Percentiles rank a stretch among this genome's conserved stretches.
Conservation (phyloP, 2,888 invertebrate genomes). For the Polydesmus complanatus region DNA sequence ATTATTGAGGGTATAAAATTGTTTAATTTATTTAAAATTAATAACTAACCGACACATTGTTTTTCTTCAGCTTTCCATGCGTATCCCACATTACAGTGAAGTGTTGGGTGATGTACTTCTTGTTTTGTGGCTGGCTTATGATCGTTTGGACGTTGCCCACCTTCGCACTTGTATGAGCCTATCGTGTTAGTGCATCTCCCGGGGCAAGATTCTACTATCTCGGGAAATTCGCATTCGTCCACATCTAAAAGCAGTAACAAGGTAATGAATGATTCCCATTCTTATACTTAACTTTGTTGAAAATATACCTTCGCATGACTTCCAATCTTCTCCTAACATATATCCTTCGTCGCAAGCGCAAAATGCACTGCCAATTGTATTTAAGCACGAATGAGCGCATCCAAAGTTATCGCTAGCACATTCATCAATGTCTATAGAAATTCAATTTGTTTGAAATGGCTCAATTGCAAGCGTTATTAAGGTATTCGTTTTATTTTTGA, state of each 20-base stretch:
- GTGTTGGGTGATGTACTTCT: too few relatives aligned
- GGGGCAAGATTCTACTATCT: constrained; percentile 17
- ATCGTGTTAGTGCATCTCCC: constrained; percentile 22
- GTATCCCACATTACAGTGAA: too few relatives aligned
- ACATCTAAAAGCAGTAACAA: constrained; percentile 3
- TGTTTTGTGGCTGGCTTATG: not conserved
- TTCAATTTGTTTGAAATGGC: too few relatives aligned
- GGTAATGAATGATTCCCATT: not conserved
- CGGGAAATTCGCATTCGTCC: constrained; percentile 10
- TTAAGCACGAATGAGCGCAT: constrained; percentile 34
- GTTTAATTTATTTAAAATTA: too few relatives aligned
- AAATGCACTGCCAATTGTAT: constrained; percentile 28
- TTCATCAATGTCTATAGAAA: constrained; percentile 10
- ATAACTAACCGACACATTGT: too few relatives aligned
- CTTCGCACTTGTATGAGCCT: constrained; percentile 16
- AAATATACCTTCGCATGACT: constrained; percentile 26
- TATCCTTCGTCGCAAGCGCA: constrained; percentile 42
- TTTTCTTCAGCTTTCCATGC: too few relatives aligned
- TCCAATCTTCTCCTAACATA: constrained; percentile 30
- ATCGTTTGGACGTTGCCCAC: too few relatives aligned
- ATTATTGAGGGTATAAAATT: too few relatives aligned
- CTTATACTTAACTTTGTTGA: not conserved
- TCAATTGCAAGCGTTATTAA: too few relatives aligned
- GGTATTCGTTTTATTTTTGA: too few relatives aligned
- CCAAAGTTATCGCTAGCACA: constrained; percentile 25